Conservation (phyloP, 2,888 invertebrate genomes). For the Trichogramma evanescens region DNA sequence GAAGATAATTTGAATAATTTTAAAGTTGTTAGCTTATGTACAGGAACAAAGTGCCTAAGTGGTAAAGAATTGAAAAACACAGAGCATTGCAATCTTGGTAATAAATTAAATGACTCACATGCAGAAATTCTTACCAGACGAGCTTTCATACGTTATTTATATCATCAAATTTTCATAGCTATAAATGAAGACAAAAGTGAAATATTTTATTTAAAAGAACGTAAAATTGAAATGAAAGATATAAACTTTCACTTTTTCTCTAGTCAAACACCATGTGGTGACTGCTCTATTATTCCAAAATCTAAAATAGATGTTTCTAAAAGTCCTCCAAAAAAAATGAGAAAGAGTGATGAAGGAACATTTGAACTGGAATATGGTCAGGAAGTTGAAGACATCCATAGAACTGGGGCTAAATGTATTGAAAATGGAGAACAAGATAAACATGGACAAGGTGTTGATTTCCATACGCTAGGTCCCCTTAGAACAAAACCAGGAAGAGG, state of each 20-base stretch:
- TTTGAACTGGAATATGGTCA: constrained; percentile 12
- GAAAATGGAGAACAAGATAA: constrained; percentile 53
- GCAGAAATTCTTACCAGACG: constrained; percentile 84
- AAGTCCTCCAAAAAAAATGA: constrained; percentile 24
- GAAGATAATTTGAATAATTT: constrained; percentile 33
- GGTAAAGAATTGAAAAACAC: constrained; percentile 47
- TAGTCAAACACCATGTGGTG: constrained; percentile 87
- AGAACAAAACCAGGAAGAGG: constrained; percentile 89
- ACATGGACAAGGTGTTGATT: constrained; percentile 53
- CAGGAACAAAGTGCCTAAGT: constrained; percentile 89
- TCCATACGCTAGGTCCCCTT: constrained; percentile 65
- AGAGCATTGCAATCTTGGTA: constrained; percentile 58
- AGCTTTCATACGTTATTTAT: constrained; percentile 71
- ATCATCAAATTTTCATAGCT: constrained; percentile 54
- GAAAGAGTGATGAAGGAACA: constrained; percentile 33
- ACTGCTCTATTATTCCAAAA: constrained; percentile 78
- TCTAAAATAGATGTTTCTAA: constrained; percentile 28
- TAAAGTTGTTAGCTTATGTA: constrained; percentile 74
- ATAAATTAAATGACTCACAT: constrained; percentile 81
- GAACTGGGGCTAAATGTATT: constrained; percentile 88
- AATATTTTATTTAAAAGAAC: constrained; percentile 42
- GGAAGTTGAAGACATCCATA: constrained; percentile 49
- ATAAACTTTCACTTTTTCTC: constrained; percentile 77
- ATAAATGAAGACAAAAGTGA: constrained; percentile 35
- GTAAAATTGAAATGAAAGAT: constrained; percentile 51